phyloP scores from a whole-genome alignment of 2,888 invertebrate species.

The Pheosia tremula region DNA sequence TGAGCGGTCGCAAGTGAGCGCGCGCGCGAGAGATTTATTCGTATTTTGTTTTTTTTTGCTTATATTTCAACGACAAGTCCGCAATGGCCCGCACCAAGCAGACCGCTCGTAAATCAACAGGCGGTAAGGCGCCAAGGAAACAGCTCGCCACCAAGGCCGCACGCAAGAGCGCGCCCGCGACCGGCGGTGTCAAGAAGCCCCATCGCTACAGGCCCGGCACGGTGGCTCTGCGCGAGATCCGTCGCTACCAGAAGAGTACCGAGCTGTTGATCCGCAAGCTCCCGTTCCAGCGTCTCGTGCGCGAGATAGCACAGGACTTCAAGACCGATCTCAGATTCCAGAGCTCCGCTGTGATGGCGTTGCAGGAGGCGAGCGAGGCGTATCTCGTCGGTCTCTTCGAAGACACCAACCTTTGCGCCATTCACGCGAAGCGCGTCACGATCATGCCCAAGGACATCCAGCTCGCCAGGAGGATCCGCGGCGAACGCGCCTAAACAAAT shows the following conservation, averaged over 20 bases:
- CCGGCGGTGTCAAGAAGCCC: constrained; percentile 95
- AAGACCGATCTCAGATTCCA: constrained; percentile 87
- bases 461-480: constrained; percentile 21
- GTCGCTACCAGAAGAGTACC: constrained; percentile 95
- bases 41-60: no score
- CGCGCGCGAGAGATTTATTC: no score
- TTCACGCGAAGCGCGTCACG: constrained; percentile 95
- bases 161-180: constrained; percentile 90
- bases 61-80: constrained; percentile 5
- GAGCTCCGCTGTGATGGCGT: constrained; percentile 90
- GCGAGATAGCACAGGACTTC: constrained; percentile 97
- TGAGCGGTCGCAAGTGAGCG: no score
- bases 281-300: constrained; percentile 89
- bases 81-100: constrained; percentile 90
- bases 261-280: constrained; percentile 95
- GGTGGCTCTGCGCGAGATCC: constrained; percentile 95
- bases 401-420: constrained; percentile 92
- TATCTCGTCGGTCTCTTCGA: constrained; percentile 91
- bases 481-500: constrained; percentile 17
- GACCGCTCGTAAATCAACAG: constrained; percentile 95
- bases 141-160: constrained; percentile 94
- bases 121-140: constrained; percentile 95
- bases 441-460: constrained; percentile 97
- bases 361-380: constrained; percentile 89
- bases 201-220: constrained; percentile 93